A percentile compares a stretch with the other conserved stretches of the same genome.
Conservation (phyloP, 37 sponge, comb jelly and placozoan genomes). For the Chondrosia reniformis region DNA sequence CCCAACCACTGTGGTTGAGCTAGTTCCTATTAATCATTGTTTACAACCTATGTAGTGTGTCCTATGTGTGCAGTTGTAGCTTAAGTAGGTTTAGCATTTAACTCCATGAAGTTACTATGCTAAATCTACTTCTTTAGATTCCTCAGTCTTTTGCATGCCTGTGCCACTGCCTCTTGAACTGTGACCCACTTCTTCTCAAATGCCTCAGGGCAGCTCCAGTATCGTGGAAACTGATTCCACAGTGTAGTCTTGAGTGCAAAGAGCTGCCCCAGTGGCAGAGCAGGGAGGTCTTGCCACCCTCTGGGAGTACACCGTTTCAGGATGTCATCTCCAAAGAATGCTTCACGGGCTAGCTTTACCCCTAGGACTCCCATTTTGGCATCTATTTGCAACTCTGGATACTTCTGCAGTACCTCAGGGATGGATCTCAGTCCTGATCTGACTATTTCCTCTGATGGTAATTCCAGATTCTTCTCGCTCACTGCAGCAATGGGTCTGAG, state of each 20-base stretch:
- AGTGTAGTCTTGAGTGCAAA: background rate
- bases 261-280: slow-evolving; percentile 5
- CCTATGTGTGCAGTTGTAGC: no score
- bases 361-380: background rate
- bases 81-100: no score
- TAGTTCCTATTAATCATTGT: background rate
- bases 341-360: background rate
- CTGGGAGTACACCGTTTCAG: slow-evolving; percentile 12
- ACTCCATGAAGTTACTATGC: no score
- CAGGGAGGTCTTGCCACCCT: background rate
- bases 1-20: no score
- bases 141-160: background rate
- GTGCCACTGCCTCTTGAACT: background rate
- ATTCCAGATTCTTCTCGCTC: background rate
- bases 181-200: background rate
- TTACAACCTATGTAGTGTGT: background rate
- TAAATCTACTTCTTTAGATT: background rate
- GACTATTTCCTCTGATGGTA: background rate
- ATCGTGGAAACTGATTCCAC: background rate
- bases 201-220: background rate
- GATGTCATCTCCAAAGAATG: background rate
- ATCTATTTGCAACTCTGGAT: background rate
- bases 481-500: background rate
- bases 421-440: background rate
- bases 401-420: background rate